These are phyloP conservation scores for Stichodactyla mertensii DNA, from an alignment of 64 coral and sea anemone genomes.

Conservation along the genomic window DNA sequence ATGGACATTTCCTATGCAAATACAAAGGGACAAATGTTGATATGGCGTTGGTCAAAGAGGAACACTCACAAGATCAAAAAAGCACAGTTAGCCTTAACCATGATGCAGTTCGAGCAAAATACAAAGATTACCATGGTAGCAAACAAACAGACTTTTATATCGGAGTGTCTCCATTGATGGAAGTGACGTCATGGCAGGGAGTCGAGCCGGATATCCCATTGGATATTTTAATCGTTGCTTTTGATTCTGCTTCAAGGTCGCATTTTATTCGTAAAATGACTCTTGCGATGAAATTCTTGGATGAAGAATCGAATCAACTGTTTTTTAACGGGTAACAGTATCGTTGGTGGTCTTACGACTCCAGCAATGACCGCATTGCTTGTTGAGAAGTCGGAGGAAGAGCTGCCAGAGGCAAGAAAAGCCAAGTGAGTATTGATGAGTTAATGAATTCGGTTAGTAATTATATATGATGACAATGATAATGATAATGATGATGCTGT, in stretches of 20 bases:
- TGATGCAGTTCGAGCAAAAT: slow-evolving; percentile 1
- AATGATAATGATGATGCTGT: background rate
- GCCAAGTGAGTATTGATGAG: slow-evolving; percentile 21
- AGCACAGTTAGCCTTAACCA: slow-evolving; percentile 3
- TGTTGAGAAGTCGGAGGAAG: slow-evolving; percentile 42
- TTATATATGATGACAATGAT: no score
- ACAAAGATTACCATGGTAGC: background rate
- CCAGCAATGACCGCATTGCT: slow-evolving; percentile 43
- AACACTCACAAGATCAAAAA: background rate
- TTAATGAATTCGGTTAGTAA: background rate
- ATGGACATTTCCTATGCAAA: no score
- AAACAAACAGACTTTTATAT: slow-evolving; percentile 21
- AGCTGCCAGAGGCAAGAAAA: slow-evolving; percentile 28
- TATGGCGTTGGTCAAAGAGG: slow-evolving; percentile 5
- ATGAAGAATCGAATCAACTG: background rate
- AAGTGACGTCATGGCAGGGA: slow-evolving; percentile 5
- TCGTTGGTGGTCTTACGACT: slow-evolving; percentile 36
- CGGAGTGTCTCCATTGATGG: background rate
- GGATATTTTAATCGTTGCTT: slow-evolving; percentile 36
- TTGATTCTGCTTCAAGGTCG: slow-evolving; percentile 36
- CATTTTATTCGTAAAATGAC: slow-evolving; percentile 26
- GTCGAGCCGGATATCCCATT: slow-evolving; percentile 20
- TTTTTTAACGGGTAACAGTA: background rate
- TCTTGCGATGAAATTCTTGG: background rate
- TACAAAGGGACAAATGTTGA: no score